phyloP scores from a whole-genome alignment of 2,113 vertebrate genomes.

The Sprattus sprattus region DNA sequence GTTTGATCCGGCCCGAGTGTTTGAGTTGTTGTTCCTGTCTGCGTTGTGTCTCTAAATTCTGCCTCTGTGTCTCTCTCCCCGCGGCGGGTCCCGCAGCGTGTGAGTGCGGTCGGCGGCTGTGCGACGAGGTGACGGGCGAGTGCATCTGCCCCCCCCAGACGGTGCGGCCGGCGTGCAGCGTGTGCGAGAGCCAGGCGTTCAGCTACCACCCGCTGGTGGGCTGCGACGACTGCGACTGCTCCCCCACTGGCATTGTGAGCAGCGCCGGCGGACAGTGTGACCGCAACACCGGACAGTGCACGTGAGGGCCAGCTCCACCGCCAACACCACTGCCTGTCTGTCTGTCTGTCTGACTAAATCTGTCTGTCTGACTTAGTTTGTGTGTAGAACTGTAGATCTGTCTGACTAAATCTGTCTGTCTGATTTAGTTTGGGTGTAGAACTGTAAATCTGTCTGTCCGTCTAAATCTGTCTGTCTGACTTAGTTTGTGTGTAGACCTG shows the following conservation, averaged over 20 bases:
- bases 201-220: slow-evolving; percentile 85
- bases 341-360: neutral
- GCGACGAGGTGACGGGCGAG: slow-evolving; percentile 81
- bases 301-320: slow-evolving; percentile 68
- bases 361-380: neutral
- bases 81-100: slow-evolving; percentile 71
- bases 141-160: slow-evolving; percentile 90
- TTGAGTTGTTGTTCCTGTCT: neutral
- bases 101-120: slow-evolving; percentile 78
- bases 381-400: neutral
- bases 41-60: neutral
- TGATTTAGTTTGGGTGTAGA: no score
- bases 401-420: neutral
- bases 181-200: slow-evolving; percentile 78
- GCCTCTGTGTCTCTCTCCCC: neutral
- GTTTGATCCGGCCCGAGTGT: neutral
- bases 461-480: neutral
- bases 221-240: slow-evolving; percentile 86
- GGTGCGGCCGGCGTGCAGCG: slow-evolving; percentile 78
- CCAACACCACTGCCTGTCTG: neutral
- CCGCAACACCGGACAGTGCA: slow-evolving; percentile 81
- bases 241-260: slow-evolving; percentile 66
- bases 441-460: neutral
- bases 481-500: neutral
- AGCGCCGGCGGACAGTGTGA: slow-evolving; percentile 71